These are phyloP conservation scores for Batillaria attramentaria DNA, from an alignment of 1,140 invertebrate species.

Conservation along the genomic window DNA sequence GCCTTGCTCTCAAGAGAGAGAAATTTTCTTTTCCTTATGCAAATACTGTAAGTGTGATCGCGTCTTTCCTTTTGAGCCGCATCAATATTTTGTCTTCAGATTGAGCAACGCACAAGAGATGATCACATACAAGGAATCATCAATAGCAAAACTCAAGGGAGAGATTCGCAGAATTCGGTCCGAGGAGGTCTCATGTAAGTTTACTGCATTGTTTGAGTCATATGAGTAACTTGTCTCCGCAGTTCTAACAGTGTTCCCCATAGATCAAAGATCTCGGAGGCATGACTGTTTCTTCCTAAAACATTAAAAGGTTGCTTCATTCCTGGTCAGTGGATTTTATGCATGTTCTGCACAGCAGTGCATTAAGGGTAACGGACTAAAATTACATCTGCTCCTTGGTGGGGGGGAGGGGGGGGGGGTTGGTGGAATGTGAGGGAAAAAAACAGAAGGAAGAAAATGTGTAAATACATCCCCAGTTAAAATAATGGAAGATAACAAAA, in stretches of 20 bases:
- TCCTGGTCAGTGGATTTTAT: not conserved
- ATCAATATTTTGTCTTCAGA: conserved; percentile 20
- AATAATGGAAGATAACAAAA: too few relatives aligned
- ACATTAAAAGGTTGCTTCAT: not conserved
- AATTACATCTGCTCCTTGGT: too few relatives aligned
- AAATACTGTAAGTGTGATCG: too few relatives aligned
- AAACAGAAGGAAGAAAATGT: too few relatives aligned
- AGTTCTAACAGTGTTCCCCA: not conserved
- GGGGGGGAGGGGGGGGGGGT: too few relatives aligned
- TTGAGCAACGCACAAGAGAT: conserved; percentile 25
- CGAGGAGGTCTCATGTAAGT: conserved; percentile 27
- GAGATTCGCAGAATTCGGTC: conserved; percentile 28
- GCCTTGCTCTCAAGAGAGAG: too few relatives aligned
- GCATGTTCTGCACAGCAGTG: not conserved
- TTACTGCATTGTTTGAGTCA: too few relatives aligned
- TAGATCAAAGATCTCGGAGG: not conserved
- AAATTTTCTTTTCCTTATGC: too few relatives aligned
- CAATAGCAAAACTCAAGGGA: conserved; percentile 22
- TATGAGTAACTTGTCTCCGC: not conserved
- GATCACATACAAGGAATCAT: conserved; percentile 27
- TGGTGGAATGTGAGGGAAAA: too few relatives aligned
- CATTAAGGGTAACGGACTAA: too few relatives aligned
- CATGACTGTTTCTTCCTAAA: not conserved
- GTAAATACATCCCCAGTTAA: too few relatives aligned
- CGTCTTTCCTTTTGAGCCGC: too few relatives aligned